Evolutionary conservation across 2,113 vertebrate genomes (phyloP).

Genomic region (Asarcornis scutulata): DNA sequence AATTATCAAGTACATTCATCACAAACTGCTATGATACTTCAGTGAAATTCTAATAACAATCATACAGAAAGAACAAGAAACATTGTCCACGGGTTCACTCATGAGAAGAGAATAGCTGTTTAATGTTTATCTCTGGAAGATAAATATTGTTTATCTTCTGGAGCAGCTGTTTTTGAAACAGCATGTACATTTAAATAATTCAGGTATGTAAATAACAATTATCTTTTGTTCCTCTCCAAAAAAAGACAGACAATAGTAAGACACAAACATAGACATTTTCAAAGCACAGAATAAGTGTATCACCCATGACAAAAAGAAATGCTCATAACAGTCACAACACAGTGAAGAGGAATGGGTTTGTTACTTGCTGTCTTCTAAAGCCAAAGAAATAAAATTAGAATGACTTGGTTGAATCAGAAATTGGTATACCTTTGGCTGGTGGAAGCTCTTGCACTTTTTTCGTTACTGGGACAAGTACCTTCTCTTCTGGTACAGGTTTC

Average conservation of each 20-base stretch:
- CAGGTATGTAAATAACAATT: not conserved
- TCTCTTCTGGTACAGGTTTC: constrained; percentile 78
- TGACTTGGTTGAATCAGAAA: not conserved
- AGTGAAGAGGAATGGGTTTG: not conserved
- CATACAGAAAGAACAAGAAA: not conserved
- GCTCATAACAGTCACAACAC: not conserved
- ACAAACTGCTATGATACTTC: not conserved
- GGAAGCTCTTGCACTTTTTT: constrained; percentile 71
- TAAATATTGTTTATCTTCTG: constrained; percentile 34
- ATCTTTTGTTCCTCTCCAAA: not conserved
- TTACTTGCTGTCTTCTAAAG: not conserved
- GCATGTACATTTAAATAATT: not conserved
- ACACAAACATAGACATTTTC: not conserved
- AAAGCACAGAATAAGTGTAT: not conserved
- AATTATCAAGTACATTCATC: not conserved
- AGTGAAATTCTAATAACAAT: not conserved
- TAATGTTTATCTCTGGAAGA: not conserved
- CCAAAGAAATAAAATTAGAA: not conserved
- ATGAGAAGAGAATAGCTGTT: not conserved
- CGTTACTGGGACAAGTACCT: constrained; percentile 67
- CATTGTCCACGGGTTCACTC: not conserved
- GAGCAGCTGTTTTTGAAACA: constrained; percentile 10
- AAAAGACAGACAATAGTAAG: not conserved
- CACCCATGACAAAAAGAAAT: not conserved
- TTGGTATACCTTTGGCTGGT: constrained; percentile 73